These are phyloP conservation scores for Oreohelix idahoensis DNA, from an alignment of 1,140 invertebrate species.

Conservation along the genomic window DNA sequence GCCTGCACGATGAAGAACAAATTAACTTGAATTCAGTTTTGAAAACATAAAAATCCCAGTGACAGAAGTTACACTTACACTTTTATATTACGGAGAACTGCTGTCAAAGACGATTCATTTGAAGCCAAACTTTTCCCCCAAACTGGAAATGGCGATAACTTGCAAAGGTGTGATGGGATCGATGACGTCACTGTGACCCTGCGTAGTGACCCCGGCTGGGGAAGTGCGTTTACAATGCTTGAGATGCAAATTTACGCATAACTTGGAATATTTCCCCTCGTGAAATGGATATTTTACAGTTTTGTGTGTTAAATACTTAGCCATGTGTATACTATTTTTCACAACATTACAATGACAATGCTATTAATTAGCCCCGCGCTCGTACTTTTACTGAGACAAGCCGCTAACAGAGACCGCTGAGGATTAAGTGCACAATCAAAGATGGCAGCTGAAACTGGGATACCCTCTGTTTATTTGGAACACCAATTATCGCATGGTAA, in stretches of 20 bases:
- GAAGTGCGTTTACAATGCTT: constrained; percentile 50
- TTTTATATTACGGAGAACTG: neutral
- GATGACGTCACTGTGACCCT: constrained; percentile 57
- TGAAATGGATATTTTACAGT: constrained; percentile 34
- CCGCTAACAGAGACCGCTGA: constrained; percentile 46
- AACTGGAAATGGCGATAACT: constrained; percentile 55
- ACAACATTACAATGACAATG: neutral
- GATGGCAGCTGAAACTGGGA: constrained; percentile 53
- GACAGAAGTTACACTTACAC: neutral
- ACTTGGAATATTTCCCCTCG: constrained; percentile 31
- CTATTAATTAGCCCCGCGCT: neutral
- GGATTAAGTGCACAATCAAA: constrained; percentile 51
- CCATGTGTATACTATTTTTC: neutral
- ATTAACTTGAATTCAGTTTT: no score
- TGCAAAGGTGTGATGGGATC: constrained; percentile 48
- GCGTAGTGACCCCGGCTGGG: constrained; percentile 51
- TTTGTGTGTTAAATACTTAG: constrained; percentile 21
- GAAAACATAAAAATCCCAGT: neutral
- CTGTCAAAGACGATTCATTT: constrained; percentile 39
- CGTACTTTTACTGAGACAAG: constrained; percentile 41
- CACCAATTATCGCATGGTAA: constrained; percentile 47
- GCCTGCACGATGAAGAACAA: no score
- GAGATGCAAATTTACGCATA: constrained; percentile 42
- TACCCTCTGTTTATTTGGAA: constrained; percentile 53
- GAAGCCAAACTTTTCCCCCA: constrained; percentile 40